Evolutionary conservation across 2,888 invertebrate genomes (phyloP).

Genomic region (Ellobium chinense): DNA sequence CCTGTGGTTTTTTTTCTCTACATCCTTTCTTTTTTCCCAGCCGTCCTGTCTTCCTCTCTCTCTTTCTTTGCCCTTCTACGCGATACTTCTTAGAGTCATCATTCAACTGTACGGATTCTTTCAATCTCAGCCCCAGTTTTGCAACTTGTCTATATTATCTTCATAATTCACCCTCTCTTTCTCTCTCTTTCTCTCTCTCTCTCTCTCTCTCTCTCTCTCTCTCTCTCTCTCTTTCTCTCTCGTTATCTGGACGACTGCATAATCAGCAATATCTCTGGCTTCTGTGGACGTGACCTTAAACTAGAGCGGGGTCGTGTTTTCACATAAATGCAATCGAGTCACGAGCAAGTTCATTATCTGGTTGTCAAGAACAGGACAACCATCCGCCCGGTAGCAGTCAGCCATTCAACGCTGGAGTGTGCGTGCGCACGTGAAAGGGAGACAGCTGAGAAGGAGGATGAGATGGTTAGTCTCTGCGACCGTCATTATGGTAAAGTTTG

Average conservation of each 20-base stretch:
- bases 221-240: slow-evolving; percentile 10
- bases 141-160: no score
- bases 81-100: no score
- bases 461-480: not conserved
- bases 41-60: no score
- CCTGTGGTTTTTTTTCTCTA: no score
- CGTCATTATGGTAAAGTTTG: not conserved
- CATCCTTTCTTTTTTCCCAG: no score
- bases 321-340: not conserved
- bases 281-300: not conserved
- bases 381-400: not conserved
- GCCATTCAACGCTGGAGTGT: not conserved
- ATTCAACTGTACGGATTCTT: no score
- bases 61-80: no score
- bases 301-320: not conserved
- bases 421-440: not conserved
- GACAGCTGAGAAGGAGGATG: not conserved
- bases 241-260: not conserved
- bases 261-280: not conserved
- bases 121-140: no score
- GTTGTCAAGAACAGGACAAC: not conserved
- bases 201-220: slow-evolving; percentile 15
- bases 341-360: not conserved
- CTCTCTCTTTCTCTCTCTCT: slow-evolving; percentile 18
- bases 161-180: not conserved